Evolutionary conservation across 2,797 vertebrate genomes (phyloP), one percentile per base, ranked within the genome.

Genomic region (Crocodylus rhombifer): DNA sequence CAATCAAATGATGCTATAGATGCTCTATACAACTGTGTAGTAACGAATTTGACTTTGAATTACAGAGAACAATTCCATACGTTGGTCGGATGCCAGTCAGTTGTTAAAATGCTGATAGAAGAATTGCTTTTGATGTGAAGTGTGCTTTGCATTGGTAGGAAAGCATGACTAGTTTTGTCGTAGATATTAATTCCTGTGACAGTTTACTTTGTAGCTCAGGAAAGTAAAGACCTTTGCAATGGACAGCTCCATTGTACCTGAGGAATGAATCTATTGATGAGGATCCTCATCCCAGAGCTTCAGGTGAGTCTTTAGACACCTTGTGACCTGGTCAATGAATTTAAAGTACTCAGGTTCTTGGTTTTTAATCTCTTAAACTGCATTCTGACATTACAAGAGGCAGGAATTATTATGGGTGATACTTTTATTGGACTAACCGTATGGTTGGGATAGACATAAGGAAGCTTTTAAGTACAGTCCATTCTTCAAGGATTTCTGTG

Each of bases 1-100:
- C 80, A 91, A 88, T 94, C 84, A 95, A 95, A 94, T 96, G 65
- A 94, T 93, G 71, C 1, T 4, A 79, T 87, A 91, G 88, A 69
- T 60, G 88, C 91, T 94, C 95, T 90, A 81, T 77, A 83, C 88
- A 81, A 64, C 93, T 89, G 64, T 90, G 75, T 86, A 93, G 77
- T 81, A 93, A 92, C 88, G 85, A 88, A 91, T 94, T 62, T 79
- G 77, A 83, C 42, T 92, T 92, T 94, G 91, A 90, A 83, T 86
- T 90, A 94, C 74, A 80, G 30, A 63, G 92, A 95, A 88, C 81
- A 63, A 85, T 87, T 95, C 92, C 89, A 75, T 73, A 25, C 33
- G 36, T 33, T 51, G 13, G 13, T 51, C 23, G 65, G 81, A 71
- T 80, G 30, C 69, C 76, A 88, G 85, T 57, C 26, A 21, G 0